Evolutionary conservation across 2,113 vertebrate species (phyloP).

Genomic region (Pipra filicauda): DNA sequence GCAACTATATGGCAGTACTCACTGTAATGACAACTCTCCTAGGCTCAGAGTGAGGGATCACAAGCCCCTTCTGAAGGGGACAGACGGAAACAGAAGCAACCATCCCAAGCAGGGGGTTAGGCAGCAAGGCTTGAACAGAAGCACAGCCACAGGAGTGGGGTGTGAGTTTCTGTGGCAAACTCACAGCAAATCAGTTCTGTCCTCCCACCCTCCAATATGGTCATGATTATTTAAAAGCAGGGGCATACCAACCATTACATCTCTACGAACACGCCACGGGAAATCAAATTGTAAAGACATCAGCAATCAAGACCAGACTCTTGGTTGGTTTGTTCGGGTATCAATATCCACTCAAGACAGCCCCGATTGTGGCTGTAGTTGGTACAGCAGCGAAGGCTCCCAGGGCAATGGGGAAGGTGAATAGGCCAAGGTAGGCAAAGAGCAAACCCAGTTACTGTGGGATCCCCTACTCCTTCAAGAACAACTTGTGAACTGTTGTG

Average conservation of each 20-base stretch:
- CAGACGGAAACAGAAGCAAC: not conserved
- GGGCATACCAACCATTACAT: conserved; percentile 22
- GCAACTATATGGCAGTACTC: not conserved
- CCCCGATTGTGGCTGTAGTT: not conserved
- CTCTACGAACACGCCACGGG: conserved; percentile 36
- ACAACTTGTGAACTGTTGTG: not conserved
- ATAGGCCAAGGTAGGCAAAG: not conserved
- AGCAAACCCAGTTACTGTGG: not conserved
- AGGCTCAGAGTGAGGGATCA: not conserved
- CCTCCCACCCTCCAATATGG: not conserved
- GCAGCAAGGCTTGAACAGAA: not conserved
- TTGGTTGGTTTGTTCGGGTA: conserved; percentile 18
- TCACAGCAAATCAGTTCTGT: not conserved
- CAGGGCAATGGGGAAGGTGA: not conserved
- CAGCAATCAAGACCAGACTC: conserved; percentile 37
- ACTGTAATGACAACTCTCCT: not conserved
- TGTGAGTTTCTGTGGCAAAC: not conserved
- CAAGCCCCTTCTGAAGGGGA: not conserved
- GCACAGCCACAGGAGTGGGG: not conserved
- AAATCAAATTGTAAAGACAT: conserved; percentile 35
- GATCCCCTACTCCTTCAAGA: not conserved
- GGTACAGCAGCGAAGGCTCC: not conserved
- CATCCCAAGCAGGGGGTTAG: not conserved
- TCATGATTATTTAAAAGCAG: not conserved
- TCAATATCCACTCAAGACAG: not conserved